Evolutionary conservation across 1,140 invertebrate genomes (phyloP), one percentile per base, ranked within the genome.

Genomic region (Helicoverpa armigera): DNA sequence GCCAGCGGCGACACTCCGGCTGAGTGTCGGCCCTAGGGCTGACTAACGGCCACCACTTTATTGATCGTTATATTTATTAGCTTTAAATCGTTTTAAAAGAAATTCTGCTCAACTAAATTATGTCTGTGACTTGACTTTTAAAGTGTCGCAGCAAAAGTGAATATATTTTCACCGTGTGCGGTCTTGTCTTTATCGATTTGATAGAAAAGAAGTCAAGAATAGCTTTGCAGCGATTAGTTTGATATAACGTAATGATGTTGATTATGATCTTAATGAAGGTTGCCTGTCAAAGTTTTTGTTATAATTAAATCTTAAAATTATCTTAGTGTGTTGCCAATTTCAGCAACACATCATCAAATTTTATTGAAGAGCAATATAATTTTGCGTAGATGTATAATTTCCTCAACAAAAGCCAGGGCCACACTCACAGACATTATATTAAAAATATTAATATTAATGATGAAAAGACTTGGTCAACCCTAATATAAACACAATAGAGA

Each of bases 21-120:
- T 73, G 54, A 83, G 81, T 85, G 80, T 83, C 83, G 67, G 85
- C 86, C 86, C 83, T 87, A 89, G 86, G 84, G 83, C 56, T 82
- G 79, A 67, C 77, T 78, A 67, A 67, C 63, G 63, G 11, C 43
- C 9, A 58, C 56, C 11, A 67, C 35, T 67, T 67, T 67, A 67
- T 67, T 67, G n/a, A 67, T 16, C 35, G 11, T 18, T 18, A 50
- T 67, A 67, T 67, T 67, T 67, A 50, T 67, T 18, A 7, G 3
- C 43, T 18, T 18, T 50, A 67, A 18, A 67, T 67, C 63, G 63
- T 50, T 50, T 67, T 67, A 67, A 48, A 67, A 50, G 43, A 67
- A 67, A 67, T 67, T 50, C 18, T 67, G n/a, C 7, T 16, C 35
- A 31, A 18, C 48, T 23, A 67, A 48, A 12, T 67, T 67, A 31